Evolutionary conservation across 1,140 invertebrate genomes (phyloP).

Genomic region (Drosophila kepulauana): DNA sequence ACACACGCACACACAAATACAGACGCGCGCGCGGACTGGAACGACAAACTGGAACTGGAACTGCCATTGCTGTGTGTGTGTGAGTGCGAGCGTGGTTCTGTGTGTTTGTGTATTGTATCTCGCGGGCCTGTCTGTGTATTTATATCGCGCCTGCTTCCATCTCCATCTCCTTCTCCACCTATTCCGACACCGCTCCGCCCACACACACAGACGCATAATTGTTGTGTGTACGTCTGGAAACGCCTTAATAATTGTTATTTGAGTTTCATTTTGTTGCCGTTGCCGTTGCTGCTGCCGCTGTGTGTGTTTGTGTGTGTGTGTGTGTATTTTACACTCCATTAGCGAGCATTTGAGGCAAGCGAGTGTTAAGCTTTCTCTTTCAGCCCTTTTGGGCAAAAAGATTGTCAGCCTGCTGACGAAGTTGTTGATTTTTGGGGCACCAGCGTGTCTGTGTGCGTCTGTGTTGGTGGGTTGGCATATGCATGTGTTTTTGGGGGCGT

Average conservation of each 20-base stretch:
- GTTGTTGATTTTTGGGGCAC: slow-evolving; percentile 44
- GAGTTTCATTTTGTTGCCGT: slow-evolving; percentile 78
- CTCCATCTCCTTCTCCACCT: slow-evolving; percentile 13
- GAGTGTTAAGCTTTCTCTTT: slow-evolving; percentile 78
- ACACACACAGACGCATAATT: slow-evolving; percentile 74
- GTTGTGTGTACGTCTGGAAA: slow-evolving; percentile 83
- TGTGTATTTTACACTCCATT: slow-evolving; percentile 78
- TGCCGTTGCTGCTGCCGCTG: slow-evolving; percentile 18
- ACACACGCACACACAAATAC: slow-evolving; percentile 46
- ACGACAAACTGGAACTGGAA: slow-evolving; percentile 72
- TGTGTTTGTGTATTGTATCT: slow-evolving; percentile 49
- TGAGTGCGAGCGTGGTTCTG: slow-evolving; percentile 22
- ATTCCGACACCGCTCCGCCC: slow-evolving; percentile 60
- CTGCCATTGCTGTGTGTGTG: slow-evolving; percentile 40
- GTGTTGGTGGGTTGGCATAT: slow-evolving; percentile 4
- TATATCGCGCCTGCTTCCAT: slow-evolving; percentile 62
- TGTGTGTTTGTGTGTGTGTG: slow-evolving; percentile 58
- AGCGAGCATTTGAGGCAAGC: slow-evolving; percentile 68
- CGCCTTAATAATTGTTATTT: slow-evolving; percentile 85
- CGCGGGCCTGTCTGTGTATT: slow-evolving; percentile 60
- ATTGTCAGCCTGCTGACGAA: slow-evolving; percentile 25
- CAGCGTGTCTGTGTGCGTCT: not conserved
- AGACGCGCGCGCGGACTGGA: slow-evolving; percentile 49
- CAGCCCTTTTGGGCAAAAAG: slow-evolving; percentile 57
- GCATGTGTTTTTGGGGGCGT: slow-evolving; percentile 24